These are phyloP conservation scores for Diarsia dahlii DNA, from an alignment of 2,888 invertebrate species.

Conservation along the genomic window DNA sequence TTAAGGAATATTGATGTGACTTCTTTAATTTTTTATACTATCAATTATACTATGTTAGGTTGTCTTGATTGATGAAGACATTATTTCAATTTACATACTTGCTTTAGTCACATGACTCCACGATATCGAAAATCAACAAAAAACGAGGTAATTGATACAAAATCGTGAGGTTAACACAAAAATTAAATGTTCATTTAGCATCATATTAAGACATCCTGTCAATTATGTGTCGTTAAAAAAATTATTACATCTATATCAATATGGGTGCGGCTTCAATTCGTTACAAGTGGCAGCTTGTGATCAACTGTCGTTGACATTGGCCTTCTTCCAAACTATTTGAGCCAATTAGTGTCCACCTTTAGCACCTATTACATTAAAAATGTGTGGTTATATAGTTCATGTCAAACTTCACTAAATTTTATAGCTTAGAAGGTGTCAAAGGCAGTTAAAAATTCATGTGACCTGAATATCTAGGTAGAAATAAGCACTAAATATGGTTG, in stretches of 20 bases:
- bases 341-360: conserved; percentile 69
- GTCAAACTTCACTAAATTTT: conserved; percentile 50
- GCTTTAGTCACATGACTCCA: not conserved
- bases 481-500: conserved; percentile 43
- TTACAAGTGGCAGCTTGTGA: conserved; percentile 46
- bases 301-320: conserved; percentile 75
- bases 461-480: conserved; percentile 52
- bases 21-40: not conserved
- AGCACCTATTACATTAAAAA: conserved; percentile 48
- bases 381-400: conserved; percentile 29
- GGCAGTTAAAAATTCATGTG: conserved; percentile 53
- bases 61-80: conserved; percentile 17
- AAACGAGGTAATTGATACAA: conserved; percentile 9
- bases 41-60: conserved; percentile 2
- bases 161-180: conserved; percentile 26
- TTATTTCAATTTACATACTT: conserved; percentile 11
- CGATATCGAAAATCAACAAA: not conserved
- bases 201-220: conserved; percentile 45
- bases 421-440: conserved; percentile 40
- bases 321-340: conserved; percentile 75
- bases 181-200: conserved; percentile 20
- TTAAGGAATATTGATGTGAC: not conserved
- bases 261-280: conserved; percentile 70
- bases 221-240: conserved; percentile 45
- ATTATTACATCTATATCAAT: conserved; percentile 57